Base-by-base conservation (phyloP, 1,140 invertebrate species). In the Hyphantria cunea region DNA sequence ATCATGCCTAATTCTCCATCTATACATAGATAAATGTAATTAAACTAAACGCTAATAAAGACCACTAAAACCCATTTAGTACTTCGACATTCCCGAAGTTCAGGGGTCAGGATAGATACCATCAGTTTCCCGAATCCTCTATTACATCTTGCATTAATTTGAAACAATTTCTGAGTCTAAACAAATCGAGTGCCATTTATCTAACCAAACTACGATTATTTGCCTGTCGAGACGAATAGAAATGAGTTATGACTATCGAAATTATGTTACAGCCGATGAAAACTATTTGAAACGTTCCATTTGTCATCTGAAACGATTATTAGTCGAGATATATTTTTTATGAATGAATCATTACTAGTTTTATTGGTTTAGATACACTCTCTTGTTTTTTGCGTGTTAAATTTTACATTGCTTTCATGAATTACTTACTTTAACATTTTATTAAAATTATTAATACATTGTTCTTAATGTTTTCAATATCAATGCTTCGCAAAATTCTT, bases 41-140 rank as follows among this genome's bases (percentile, higher is more conserved):
- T 25, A 25, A 3, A 25, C 17, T 25, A 25, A 25, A 25, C 17
- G 17, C 17, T 25, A 25, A 45, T 47, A 56, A 56, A 53, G 61
- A 68, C 66, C 65, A 58, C 58, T 52, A 42, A 72, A 60, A 62
- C 47, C 56, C 54, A 73, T 68, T 73, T 70, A 66, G 63, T 33
- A 33, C 31, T 56, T 56, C 52, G 52, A 25, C 5, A 25, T 5
- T 25, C 45, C 64, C 49, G n/a, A 69, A 69, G 66, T 67, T 74
- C 64, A 65, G 56, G 63, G 65, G 64, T 70, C 15, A 47, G 14
- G 51, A 64, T 65, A 50, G 49, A 42, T 25, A 33, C 37, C 49
- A 68, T 72, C 63, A 59, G 41, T 72, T 60, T 62, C 58, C 47
- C 0, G 47, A 70, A 70, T 63, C 59, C 66, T 56, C 68, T 47